A percentile compares a stretch with the other conserved stretches of the same genome.
Evolutionary conservation across 2,888 invertebrate species (phyloP).

Genomic region (Acleris emargana): DNA sequence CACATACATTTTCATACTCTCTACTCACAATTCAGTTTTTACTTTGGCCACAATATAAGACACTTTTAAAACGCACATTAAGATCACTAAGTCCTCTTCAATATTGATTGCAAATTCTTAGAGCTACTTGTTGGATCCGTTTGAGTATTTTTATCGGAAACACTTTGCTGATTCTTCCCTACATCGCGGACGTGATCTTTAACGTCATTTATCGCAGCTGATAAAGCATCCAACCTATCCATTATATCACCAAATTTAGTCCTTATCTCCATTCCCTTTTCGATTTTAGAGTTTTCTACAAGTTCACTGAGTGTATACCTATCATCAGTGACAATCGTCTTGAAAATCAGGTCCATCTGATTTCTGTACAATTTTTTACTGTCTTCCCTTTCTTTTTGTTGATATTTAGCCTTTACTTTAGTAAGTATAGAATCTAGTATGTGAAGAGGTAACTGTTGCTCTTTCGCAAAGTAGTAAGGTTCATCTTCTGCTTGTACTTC

Average conservation of each 20-base stretch:
- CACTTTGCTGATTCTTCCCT: slow-evolving; percentile 24
- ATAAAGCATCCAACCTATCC: slow-evolving; percentile 24
- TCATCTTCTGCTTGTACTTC: slow-evolving; percentile 30
- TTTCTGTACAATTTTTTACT: slow-evolving; percentile 29
- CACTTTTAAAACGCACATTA: background rate
- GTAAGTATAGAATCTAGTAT: slow-evolving; percentile 38
- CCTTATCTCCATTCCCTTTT: slow-evolving; percentile 19
- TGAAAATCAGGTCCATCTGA: slow-evolving; percentile 31
- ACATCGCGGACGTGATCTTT: slow-evolving; percentile 28
- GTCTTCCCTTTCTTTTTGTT: slow-evolving; percentile 28
- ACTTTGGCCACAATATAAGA: too few species aligned
- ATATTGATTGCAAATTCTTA: slow-evolving; percentile 15
- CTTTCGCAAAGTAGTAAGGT: slow-evolving; percentile 29
- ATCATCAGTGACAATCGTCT: slow-evolving; percentile 30
- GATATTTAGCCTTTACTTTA: slow-evolving; percentile 33
- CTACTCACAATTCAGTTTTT: too few species aligned
- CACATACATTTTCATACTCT: too few species aligned
- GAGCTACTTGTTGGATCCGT: slow-evolving; percentile 13
- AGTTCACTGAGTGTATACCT: slow-evolving; percentile 29
- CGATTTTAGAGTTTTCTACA: slow-evolving; percentile 25
- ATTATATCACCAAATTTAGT: slow-evolving; percentile 31
- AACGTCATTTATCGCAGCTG: slow-evolving; percentile 22
- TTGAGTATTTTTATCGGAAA: slow-evolving; percentile 34
- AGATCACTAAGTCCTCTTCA: slow-evolving; percentile 9
- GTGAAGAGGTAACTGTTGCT: slow-evolving; percentile 33